These are phyloP conservation scores for Microcebus tavaratra DNA, from an alignment of 2,113 vertebrate species.

Conservation along the genomic window DNA sequence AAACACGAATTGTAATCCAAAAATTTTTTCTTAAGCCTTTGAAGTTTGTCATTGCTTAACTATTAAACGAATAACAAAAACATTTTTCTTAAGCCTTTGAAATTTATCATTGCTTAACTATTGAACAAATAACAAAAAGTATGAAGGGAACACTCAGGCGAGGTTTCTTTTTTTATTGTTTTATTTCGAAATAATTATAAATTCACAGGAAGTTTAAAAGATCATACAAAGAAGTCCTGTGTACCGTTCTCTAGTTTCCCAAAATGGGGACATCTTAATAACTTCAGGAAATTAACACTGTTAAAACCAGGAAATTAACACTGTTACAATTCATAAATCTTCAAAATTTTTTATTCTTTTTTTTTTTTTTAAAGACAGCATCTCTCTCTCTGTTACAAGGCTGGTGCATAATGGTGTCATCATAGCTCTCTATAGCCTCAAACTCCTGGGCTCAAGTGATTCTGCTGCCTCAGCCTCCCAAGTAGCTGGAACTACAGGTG, in stretches of 20 bases:
- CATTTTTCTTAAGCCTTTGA: constrained; percentile 42
- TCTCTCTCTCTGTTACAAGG: too few relatives aligned
- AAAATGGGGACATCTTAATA: background rate
- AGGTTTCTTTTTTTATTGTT: background rate
- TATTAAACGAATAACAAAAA: constrained; percentile 24
- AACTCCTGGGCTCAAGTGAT: too few relatives aligned
- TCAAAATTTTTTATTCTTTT: background rate
- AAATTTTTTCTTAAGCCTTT: constrained; percentile 41
- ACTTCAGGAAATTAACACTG: background rate
- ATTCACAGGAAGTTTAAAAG: constrained; percentile 1
- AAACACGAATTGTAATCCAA: background rate
- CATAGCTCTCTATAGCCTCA: too few relatives aligned
- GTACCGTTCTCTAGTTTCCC: background rate
- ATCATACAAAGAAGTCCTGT: background rate
- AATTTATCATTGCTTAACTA: background rate
- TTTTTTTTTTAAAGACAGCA: too few relatives aligned
- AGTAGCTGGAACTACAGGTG: too few relatives aligned
- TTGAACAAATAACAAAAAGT: constrained; percentile 13
- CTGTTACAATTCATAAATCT: background rate
- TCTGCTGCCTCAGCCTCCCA: too few relatives aligned
- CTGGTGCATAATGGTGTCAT: too few relatives aligned
- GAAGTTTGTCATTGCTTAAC: background rate
- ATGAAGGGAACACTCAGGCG: background rate
- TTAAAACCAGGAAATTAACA: background rate
- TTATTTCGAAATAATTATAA: constrained; percentile 43